Evolutionary conservation across 1,140 invertebrate species (phyloP).

Genomic region (Hylyphantes graminicola): DNA sequence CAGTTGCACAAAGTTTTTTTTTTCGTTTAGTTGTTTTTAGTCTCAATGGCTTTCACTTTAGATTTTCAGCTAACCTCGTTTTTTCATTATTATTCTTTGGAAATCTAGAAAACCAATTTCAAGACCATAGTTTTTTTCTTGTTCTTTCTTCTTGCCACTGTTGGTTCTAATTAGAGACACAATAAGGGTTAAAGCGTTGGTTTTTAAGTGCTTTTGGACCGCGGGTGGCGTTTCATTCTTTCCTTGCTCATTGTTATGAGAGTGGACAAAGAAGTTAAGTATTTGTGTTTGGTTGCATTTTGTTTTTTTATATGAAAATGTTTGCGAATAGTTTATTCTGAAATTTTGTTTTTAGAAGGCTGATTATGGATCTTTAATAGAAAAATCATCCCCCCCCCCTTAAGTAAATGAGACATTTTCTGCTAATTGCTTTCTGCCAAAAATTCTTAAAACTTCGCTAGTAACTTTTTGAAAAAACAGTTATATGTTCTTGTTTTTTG

Average conservation of each 20-base stretch:
- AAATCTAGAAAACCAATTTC: conserved; percentile 49
- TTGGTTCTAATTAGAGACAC: conserved; percentile 43
- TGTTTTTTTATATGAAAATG: no score
- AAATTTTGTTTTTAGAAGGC: no score
- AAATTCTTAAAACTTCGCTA: no score
- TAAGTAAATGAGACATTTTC: no score
- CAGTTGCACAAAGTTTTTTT: background rate
- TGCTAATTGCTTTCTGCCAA: no score
- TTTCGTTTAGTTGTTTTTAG: conserved; percentile 45
- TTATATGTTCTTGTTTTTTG: no score
- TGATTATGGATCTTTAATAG: no score
- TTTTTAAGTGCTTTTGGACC: conserved; percentile 32
- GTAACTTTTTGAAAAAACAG: no score
- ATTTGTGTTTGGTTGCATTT: background rate
- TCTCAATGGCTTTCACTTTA: conserved; percentile 22
- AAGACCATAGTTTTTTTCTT: background rate
- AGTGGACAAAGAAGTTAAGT: conserved; percentile 1
- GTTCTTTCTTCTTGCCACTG: conserved; percentile 12
- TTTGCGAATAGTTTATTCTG: no score
- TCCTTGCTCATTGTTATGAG: background rate
- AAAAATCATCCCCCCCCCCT: no score
- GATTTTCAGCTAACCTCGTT: background rate
- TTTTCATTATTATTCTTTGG: conserved; percentile 1
- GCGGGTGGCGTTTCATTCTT: background rate
- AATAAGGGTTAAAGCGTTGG: conserved; percentile 24